Percentiles rank a stretch among this genome's conserved stretches.
Evolutionary conservation across 2,888 invertebrate species (phyloP).

Genomic region (Scelioninae gen. 2): DNA sequence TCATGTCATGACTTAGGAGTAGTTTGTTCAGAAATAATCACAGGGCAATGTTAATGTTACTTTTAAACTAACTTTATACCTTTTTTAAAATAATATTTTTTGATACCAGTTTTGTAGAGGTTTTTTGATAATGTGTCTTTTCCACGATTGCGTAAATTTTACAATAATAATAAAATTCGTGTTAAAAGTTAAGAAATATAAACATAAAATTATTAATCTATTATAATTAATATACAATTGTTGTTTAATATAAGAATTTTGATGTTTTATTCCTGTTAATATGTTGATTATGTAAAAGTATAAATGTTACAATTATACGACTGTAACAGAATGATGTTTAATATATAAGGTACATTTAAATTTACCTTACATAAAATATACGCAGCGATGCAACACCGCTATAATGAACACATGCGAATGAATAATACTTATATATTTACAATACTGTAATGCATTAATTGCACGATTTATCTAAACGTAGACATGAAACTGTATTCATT

Average conservation of each 20-base stretch:
- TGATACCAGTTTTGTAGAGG: conserved; percentile 9
- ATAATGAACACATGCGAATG: background rate
- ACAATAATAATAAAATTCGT: conserved; percentile 11
- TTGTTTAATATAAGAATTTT: conserved; percentile 29
- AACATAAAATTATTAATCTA: conserved; percentile 18
- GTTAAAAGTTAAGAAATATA: conserved; percentile 7
- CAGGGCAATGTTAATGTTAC: conserved; percentile 4
- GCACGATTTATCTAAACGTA: background rate
- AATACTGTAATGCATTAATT: background rate
- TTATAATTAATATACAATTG: conserved; percentile 22
- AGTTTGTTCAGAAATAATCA: background rate
- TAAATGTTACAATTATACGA: conserved; percentile 24
- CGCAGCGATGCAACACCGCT: background rate
- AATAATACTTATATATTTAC: background rate
- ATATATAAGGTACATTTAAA: background rate
- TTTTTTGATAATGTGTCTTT: conserved; percentile 14
- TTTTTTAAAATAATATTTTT: conserved; percentile 6
- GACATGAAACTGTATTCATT: background rate
- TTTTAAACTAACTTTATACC: conserved; percentile 18
- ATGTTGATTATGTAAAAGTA: conserved; percentile 35
- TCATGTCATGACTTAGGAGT: conserved; percentile 34
- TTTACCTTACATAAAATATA: background rate
- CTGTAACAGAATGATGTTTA: conserved; percentile 3
- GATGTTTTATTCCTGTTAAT: conserved; percentile 39
- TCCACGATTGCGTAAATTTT: conserved; percentile 6